These are phyloP conservation scores for Epinephelus moara DNA, from an alignment of 2,113 vertebrate genomes.

Conservation along the genomic window DNA sequence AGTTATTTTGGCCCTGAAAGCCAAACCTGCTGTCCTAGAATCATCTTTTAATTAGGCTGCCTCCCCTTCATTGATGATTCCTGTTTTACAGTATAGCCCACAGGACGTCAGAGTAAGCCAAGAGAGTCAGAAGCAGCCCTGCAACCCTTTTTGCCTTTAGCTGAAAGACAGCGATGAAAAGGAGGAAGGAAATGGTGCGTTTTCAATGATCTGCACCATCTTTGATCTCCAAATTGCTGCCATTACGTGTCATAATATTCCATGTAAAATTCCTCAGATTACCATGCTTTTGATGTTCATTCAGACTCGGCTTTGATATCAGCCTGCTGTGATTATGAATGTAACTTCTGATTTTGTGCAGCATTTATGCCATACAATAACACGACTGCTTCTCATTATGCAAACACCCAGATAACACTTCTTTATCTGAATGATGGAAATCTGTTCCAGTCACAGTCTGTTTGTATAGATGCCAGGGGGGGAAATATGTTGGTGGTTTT, in stretches of 20 bases:
- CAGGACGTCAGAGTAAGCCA: slow-evolving; percentile 53
- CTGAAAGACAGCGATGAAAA: slow-evolving; percentile 28
- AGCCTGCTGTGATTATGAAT: slow-evolving; percentile 30
- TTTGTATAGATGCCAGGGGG: slow-evolving; percentile 52
- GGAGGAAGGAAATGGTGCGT: slow-evolving; percentile 38
- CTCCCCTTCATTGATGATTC: slow-evolving; percentile 33
- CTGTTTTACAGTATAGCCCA: not conserved
- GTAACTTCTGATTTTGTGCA: slow-evolving; percentile 21
- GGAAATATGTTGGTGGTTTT: slow-evolving; percentile 63
- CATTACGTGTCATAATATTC: slow-evolving; percentile 60
- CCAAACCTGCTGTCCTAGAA: slow-evolving; percentile 46
- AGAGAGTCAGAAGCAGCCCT: slow-evolving; percentile 15
- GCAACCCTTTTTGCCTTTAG: not conserved
- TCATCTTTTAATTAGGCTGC: slow-evolving; percentile 58
- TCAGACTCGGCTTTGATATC: slow-evolving; percentile 49
- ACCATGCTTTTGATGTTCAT: slow-evolving; percentile 55
- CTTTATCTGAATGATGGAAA: slow-evolving; percentile 51
- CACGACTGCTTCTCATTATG: slow-evolving; percentile 39
- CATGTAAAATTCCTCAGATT: slow-evolving; percentile 63
- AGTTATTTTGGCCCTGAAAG: slow-evolving; percentile 63
- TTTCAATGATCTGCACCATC: slow-evolving; percentile 53
- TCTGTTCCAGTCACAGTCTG: slow-evolving; percentile 39
- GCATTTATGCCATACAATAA: slow-evolving; percentile 33
- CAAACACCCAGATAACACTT: slow-evolving; percentile 39
- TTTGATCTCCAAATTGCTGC: slow-evolving; percentile 76